Evolutionary conservation across 2,888 invertebrate species (phyloP).

Genomic region (Cosmorhoe ocellata): DNA sequence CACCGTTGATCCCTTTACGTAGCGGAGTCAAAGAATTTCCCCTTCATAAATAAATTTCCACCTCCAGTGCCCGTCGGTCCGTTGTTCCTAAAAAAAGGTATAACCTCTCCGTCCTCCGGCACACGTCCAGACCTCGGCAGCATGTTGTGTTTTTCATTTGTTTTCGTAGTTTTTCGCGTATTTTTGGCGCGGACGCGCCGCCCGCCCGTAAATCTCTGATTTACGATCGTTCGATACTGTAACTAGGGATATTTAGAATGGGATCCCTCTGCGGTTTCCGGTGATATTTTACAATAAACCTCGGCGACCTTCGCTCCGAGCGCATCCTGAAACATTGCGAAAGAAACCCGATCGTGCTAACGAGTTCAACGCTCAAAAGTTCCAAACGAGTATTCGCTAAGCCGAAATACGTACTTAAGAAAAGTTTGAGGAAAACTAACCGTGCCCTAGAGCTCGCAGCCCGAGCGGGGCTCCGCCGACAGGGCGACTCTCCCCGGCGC

Average conservation of each 20-base stretch:
- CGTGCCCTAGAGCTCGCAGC: too few relatives aligned
- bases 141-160: slow-evolving; percentile 16
- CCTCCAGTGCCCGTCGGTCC: neutral
- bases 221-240: slow-evolving; percentile 33
- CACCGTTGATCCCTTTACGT: too few relatives aligned
- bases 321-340: neutral
- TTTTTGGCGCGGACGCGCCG: slow-evolving; percentile 22
- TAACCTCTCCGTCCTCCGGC: slow-evolving; percentile 3
- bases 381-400: too few relatives aligned
- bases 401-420: neutral
- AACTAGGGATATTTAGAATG: slow-evolving; percentile 27
- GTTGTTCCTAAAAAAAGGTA: neutral
- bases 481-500: too few relatives aligned
- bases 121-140: slow-evolving; percentile 8
- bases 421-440: neutral
- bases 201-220: slow-evolving; percentile 33
- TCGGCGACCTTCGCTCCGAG: neutral
- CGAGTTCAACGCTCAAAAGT: too few relatives aligned
- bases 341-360: neutral
- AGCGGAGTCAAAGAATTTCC: too few relatives aligned
- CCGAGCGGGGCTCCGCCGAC: too few relatives aligned
- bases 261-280: slow-evolving; percentile 6
- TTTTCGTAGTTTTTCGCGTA: slow-evolving; percentile 21
- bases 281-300: neutral
- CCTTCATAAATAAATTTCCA: neutral